Percentiles rank a stretch among this genome's conserved stretches.
These are phyloP conservation scores for Sinelater perroti DNA, from an alignment of 2,888 invertebrate species.

Conservation along the genomic window DNA sequence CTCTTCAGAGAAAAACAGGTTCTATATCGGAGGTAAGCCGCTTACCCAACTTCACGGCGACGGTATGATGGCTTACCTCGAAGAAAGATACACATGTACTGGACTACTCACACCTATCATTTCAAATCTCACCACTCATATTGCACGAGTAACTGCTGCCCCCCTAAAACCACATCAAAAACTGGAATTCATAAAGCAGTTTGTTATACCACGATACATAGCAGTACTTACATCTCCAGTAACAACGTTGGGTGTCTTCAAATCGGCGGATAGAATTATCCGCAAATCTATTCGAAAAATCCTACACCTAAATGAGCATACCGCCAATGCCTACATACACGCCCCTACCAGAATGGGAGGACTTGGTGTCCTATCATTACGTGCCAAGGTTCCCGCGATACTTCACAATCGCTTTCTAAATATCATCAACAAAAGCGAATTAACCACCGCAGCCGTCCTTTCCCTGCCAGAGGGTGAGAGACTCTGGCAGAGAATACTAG, in stretches of 20 bases:
- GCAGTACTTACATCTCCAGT: not conserved
- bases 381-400: not conserved
- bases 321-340: conserved; percentile 12
- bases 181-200: not conserved
- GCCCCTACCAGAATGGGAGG: conserved; percentile 14
- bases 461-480: too few species aligned
- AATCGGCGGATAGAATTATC: not conserved
- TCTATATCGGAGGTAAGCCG: not conserved
- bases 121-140: not conserved
- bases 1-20: not conserved
- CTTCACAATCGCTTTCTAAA: not conserved
- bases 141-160: not conserved
- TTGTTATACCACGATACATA: conserved; percentile 6
- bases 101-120: not conserved
- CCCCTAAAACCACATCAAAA: conserved; percentile 26
- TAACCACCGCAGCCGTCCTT: too few species aligned
- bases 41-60: not conserved
- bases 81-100: not conserved
- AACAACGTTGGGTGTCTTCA: not conserved
- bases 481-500: too few species aligned
- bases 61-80: not conserved
- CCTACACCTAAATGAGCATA: conserved; percentile 8
- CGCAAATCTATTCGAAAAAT: not conserved
- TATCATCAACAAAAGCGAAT: too few species aligned
- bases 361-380: not conserved